A percentile compares a stretch with the other conserved stretches of the same genome.
Conservation (phyloP, 1,140 invertebrate species). For the Drosophila kanapiae region DNA sequence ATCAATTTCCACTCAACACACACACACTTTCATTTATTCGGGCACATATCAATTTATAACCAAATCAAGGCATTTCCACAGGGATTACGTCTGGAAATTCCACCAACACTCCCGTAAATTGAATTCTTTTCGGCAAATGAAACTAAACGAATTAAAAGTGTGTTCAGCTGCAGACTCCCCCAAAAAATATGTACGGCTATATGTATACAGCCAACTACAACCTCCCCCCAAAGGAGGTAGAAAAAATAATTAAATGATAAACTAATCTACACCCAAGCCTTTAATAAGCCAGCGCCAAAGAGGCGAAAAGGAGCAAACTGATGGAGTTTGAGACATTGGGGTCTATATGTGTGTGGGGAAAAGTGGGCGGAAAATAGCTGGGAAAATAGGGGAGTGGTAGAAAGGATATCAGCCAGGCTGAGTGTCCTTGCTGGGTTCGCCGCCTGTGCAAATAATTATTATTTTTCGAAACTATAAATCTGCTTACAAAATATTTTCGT, state of each 20-base stretch:
- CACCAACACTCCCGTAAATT: constrained; percentile 51
- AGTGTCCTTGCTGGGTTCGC: constrained; percentile 55
- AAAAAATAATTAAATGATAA: constrained; percentile 83
- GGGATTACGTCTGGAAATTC: constrained; percentile 56
- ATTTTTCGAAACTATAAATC: constrained; percentile 80
- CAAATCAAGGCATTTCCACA: constrained; percentile 49
- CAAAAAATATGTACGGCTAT: constrained; percentile 1
- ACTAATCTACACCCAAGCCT: constrained; percentile 72
- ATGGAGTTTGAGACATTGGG: constrained; percentile 45
- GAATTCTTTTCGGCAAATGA: constrained; percentile 72
- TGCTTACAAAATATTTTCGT: constrained; percentile 78
- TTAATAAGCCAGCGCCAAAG: constrained; percentile 55
- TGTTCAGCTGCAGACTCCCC: constrained; percentile 16
- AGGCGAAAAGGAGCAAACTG: constrained; percentile 21
- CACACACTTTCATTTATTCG: not conserved
- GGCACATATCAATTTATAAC: constrained; percentile 32
- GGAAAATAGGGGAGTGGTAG: not conserved
- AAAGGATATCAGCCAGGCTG: constrained; percentile 2
- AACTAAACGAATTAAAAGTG: constrained; percentile 76
- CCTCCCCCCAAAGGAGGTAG: constrained; percentile 20
- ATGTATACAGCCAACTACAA: not conserved
- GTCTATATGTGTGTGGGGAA: not conserved
- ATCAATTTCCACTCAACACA: constrained; percentile 34
- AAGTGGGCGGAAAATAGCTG: not conserved
- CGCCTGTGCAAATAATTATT: constrained; percentile 79